Conservation (phyloP, 2,888 invertebrate species). For the Pemphredon lugubris region DNA sequence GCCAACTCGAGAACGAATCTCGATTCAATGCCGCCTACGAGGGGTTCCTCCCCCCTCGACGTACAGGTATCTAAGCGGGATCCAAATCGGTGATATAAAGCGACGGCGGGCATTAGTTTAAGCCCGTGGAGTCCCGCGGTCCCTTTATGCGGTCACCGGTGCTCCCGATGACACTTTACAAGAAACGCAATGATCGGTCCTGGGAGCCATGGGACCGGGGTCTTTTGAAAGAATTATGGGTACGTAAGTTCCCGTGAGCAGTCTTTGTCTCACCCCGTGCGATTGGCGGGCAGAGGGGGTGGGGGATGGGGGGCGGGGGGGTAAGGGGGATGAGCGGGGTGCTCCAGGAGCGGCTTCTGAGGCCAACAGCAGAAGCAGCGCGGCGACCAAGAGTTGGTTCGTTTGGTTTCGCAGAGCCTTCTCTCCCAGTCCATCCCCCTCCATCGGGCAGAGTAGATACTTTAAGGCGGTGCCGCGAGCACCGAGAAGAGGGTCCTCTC, state of each 20-base stretch:
- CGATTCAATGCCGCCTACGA: background rate
- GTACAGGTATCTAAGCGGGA: conserved; percentile 24
- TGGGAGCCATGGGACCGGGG: conserved; percentile 34
- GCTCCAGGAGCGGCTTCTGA: too few relatives aligned
- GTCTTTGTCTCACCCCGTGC: conserved; percentile 63
- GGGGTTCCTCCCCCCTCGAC: too few relatives aligned
- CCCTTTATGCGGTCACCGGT: conserved; percentile 44
- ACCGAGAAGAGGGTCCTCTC: conserved; percentile 58
- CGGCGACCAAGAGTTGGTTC: conserved; percentile 23
- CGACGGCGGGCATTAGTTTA: conserved; percentile 26
- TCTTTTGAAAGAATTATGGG: conserved; percentile 65
- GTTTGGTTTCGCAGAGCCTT: conserved; percentile 46
- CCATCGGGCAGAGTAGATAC: conserved; percentile 69
- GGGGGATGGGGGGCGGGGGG: too few relatives aligned
- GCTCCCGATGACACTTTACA: conserved; percentile 58
- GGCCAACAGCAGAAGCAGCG: conserved; percentile 14
- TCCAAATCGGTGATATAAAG: conserved; percentile 36
- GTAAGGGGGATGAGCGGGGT: too few relatives aligned
- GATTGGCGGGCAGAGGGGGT: conserved; percentile 30
- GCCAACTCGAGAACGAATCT: conserved; percentile 15
- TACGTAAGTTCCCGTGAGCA: conserved; percentile 47
- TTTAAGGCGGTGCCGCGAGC: conserved; percentile 72
- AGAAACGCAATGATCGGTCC: conserved; percentile 62
- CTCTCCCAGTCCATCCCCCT: conserved; percentile 7
- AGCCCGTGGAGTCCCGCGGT: conserved; percentile 13